Percentiles rank a stretch among this genome's conserved stretches.
Conservation (phyloP, 2,113 vertebrate genomes). For the Dicerorhinus sumatrensis region DNA sequence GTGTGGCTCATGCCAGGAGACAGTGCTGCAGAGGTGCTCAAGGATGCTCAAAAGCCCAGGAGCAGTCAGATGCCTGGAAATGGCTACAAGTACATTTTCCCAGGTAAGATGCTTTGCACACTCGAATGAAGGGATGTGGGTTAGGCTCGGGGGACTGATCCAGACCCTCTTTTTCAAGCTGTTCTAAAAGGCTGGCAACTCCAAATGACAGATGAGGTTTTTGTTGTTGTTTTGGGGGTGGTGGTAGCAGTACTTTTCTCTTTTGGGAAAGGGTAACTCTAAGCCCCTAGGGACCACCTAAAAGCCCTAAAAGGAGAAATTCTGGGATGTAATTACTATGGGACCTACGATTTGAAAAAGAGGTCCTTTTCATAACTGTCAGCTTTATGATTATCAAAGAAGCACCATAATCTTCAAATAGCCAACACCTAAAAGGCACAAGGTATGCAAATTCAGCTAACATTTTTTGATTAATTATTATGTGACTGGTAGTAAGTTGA, state of each 20-base stretch:
- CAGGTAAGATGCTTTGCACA: not conserved
- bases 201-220: not conserved
- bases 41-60: not conserved
- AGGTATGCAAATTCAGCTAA: constrained; percentile 28
- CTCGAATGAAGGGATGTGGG: not conserved
- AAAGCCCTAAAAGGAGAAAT: constrained; percentile 12
- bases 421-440: constrained; percentile 17
- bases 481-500: constrained; percentile 1
- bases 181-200: not conserved
- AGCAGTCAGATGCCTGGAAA: too few species aligned
- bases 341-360: not conserved
- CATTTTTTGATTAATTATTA: constrained; percentile 41
- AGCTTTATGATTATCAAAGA: not conserved
- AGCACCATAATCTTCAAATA: constrained; percentile 5
- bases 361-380: not conserved
- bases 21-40: not conserved
- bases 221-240: not conserved
- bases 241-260: not conserved
- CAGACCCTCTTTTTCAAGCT: not conserved
- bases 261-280: constrained; percentile 7
- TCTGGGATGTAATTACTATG: not conserved
- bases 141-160: not conserved
- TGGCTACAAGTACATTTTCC: not conserved
- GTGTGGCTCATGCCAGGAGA: not conserved
- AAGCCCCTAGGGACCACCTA: not conserved